A percentile compares a stretch with the other conserved stretches of the same genome.
Evolutionary conservation across 2,797 vertebrate species (phyloP).

Genomic region (Novumbra hubbsi): DNA sequence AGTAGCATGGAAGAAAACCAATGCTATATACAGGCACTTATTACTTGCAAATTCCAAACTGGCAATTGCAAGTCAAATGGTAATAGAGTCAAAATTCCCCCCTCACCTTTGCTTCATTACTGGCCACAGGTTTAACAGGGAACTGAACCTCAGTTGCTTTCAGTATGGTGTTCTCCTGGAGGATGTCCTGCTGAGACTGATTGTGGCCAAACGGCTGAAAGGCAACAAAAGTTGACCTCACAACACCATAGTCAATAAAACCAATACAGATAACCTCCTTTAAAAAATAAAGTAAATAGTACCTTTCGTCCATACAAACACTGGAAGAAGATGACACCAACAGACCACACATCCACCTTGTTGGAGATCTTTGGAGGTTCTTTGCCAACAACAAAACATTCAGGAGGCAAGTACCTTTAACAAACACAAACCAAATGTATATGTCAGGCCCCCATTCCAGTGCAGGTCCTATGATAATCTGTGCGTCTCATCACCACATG

Average conservation of each 20-base stretch:
- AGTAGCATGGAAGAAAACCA: conserved; percentile 20
- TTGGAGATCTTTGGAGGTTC: conserved; percentile 99
- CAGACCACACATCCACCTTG: conserved; percentile 99
- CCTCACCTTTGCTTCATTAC: conserved; percentile 97
- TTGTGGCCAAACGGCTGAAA: conserved; percentile 98
- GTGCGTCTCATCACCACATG: conserved; percentile 80
- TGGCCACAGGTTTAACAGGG: conserved; percentile 96
- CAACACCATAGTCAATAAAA: not conserved
- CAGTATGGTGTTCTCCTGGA: conserved; percentile 99
- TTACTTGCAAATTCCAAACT: not conserved
- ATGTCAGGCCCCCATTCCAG: not conserved
- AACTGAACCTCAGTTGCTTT: conserved; percentile 99
- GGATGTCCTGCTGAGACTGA: conserved; percentile 98
- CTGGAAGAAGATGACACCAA: conserved; percentile 99
- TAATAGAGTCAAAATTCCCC: conserved; percentile 4
- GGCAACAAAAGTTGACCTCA: conserved; percentile 11
- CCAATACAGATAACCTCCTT: not conserved
- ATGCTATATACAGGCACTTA: not conserved
- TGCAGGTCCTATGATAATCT: not conserved
- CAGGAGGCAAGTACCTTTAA: conserved; percentile 94
- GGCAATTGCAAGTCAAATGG: not conserved
- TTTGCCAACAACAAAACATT: conserved; percentile 99
- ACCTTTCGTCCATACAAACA: conserved; percentile 99
- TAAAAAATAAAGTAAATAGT: conserved; percentile 35
- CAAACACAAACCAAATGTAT: not conserved